These are phyloP conservation scores for Microctonus brassicae DNA, from an alignment of 2,888 invertebrate species.

Conservation along the genomic window DNA sequence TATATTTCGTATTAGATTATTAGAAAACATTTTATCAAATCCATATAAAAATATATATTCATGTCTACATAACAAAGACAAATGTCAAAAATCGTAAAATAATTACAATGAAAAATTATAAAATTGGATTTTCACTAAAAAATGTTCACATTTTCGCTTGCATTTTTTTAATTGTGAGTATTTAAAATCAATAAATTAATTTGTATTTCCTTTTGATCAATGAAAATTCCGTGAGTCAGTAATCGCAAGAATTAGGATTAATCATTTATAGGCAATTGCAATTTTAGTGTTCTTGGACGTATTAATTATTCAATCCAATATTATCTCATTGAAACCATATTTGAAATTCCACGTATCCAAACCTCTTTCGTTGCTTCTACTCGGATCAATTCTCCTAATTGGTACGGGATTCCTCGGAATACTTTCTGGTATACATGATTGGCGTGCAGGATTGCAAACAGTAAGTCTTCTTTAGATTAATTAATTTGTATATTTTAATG, in stretches of 20 bases:
- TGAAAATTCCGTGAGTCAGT: not conserved
- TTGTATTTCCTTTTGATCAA: not conserved
- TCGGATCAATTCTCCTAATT: slow-evolving; percentile 27
- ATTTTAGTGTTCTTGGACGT: not conserved
- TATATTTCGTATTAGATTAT: no score
- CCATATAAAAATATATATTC: no score
- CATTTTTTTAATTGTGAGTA: not conserved
- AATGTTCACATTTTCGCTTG: not conserved
- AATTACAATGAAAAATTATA: not conserved
- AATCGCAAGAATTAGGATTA: not conserved
- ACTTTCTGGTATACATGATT: slow-evolving; percentile 30
- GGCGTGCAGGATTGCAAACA: slow-evolving; percentile 27
- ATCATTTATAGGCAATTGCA: not conserved
- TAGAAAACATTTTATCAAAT: no score
- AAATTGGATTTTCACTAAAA: not conserved
- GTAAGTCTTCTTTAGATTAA: slow-evolving; percentile 26
- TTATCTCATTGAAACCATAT: slow-evolving; percentile 2
- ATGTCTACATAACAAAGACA: no score
- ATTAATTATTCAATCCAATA: not conserved
- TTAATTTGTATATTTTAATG: not conserved
- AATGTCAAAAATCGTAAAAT: not conserved
- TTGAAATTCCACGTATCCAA: slow-evolving; percentile 31
- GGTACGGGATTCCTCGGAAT: slow-evolving; percentile 31
- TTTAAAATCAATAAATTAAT: not conserved
- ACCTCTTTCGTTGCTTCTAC: slow-evolving; percentile 30